A percentile compares a stretch with the other conserved stretches of the same genome.
phyloP scores from a whole-genome alignment of 2,888 invertebrate genomes.

The Macrophya annulata region DNA sequence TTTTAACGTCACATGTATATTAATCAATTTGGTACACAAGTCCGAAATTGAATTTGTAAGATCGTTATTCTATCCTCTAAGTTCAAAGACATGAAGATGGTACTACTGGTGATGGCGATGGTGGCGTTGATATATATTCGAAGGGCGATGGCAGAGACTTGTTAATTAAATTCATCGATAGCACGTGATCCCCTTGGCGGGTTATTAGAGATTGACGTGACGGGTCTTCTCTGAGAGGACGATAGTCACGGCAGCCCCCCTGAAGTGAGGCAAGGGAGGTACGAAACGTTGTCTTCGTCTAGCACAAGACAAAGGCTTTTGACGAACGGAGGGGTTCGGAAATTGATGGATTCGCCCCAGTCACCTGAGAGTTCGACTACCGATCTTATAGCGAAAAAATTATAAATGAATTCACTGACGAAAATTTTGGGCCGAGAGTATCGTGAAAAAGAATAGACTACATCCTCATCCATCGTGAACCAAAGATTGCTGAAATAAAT shows the following conservation, averaged over 20 bases:
- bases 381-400: neutral
- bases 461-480: neutral
- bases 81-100: constrained; percentile 47
- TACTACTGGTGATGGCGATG: constrained; percentile 27
- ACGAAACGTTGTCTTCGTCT: constrained; percentile 52
- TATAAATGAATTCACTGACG: neutral
- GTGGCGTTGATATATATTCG: constrained; percentile 47
- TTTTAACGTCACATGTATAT: neutral
- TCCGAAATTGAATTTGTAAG: constrained; percentile 40
- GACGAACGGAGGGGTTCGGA: constrained; percentile 50
- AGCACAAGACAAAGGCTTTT: constrained; percentile 55
- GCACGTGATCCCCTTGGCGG: constrained; percentile 57
- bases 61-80: constrained; percentile 31
- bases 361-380: constrained; percentile 43
- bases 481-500: neutral
- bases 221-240: constrained; percentile 40
- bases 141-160: constrained; percentile 51
- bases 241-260: constrained; percentile 50
- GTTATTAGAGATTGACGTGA: constrained; percentile 59
- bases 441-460: neutral
- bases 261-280: constrained; percentile 33
- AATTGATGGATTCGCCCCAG: constrained; percentile 55
- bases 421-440: neutral
- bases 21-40: constrained; percentile 24
- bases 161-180: constrained; percentile 59